A percentile compares a stretch with the other conserved stretches of the same genome.
Conservation (phyloP, 1,140 invertebrate genomes). For the Drosophila carrolli region DNA sequence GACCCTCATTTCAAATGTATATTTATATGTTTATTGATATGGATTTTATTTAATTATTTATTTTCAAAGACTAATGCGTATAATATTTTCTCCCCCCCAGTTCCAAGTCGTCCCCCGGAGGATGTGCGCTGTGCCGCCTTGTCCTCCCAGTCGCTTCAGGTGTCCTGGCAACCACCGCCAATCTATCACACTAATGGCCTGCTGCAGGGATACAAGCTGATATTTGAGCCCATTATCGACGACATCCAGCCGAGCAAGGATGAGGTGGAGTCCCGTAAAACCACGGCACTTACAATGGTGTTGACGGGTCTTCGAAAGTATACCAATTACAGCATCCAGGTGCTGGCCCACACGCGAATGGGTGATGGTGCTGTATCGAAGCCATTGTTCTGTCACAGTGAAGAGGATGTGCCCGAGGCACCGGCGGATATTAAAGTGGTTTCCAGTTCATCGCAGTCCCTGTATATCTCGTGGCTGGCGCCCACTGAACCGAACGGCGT, state of each 20-base stretch:
- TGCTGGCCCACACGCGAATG: constrained; percentile 92
- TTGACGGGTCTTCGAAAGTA: constrained; percentile 90
- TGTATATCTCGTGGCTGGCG: constrained; percentile 92
- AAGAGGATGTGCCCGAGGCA: constrained; percentile 93
- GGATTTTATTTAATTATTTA: too few relatives aligned
- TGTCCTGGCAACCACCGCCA: constrained; percentile 94
- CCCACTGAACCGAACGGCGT: constrained; percentile 91
- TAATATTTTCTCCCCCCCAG: constrained; percentile 80
- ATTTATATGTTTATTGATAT: too few relatives aligned
- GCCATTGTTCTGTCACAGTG: constrained; percentile 91
- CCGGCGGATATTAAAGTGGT: constrained; percentile 93
- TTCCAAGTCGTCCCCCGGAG: constrained; percentile 90
- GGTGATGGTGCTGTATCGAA: constrained; percentile 91
- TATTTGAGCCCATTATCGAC: constrained; percentile 88
- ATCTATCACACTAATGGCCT: constrained; percentile 91
- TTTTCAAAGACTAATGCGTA: too few relatives aligned
- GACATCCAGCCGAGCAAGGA: constrained; percentile 85
- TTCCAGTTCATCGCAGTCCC: constrained; percentile 89
- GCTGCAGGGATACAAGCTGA: constrained; percentile 93
- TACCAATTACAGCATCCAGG: constrained; percentile 94
- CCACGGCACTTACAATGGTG: constrained; percentile 88
- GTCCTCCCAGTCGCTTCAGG: constrained; percentile 91
- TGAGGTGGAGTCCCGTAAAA: constrained; percentile 89
- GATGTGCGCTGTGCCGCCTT: constrained; percentile 90
- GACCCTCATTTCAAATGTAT: too few relatives aligned